Percentiles rank a stretch among this genome's conserved stretches.
Evolutionary conservation across 2,113 vertebrate species (phyloP).

Genomic region (Calonectris borealis): DNA sequence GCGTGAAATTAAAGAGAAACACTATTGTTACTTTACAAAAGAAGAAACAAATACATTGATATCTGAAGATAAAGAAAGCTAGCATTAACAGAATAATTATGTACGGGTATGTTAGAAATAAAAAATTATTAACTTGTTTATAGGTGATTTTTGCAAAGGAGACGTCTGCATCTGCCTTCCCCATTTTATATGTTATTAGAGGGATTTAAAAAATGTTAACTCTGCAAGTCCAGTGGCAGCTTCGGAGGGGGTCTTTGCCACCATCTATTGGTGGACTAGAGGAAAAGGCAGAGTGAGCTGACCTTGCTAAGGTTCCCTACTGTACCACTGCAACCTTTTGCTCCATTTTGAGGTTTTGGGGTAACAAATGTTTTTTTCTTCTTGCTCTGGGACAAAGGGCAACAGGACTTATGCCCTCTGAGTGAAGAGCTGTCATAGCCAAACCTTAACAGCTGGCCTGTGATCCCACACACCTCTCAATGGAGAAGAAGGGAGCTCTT

Average conservation of each 20-base stretch:
- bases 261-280: conserved; percentile 49
- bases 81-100: background rate
- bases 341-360: background rate
- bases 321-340: background rate
- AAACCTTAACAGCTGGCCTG: background rate
- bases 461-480: background rate
- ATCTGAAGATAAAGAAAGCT: background rate
- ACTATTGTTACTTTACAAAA: background rate
- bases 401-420: background rate
- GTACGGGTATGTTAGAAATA: background rate
- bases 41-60: background rate
- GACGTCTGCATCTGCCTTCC: background rate
- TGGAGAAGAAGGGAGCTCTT: background rate
- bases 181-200: background rate
- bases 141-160: background rate
- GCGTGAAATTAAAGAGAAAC: background rate
- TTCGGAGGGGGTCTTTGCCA: conserved; percentile 52
- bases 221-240: background rate
- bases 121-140: background rate
- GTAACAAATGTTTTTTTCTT: background rate
- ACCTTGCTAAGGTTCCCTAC: background rate
- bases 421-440: background rate
- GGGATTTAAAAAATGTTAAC: background rate
- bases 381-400: background rate
- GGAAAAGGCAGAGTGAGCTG: conserved; percentile 23